phyloP scores from a whole-genome alignment of 2,797 vertebrate species.

The Pangasius mekongensis region DNA sequence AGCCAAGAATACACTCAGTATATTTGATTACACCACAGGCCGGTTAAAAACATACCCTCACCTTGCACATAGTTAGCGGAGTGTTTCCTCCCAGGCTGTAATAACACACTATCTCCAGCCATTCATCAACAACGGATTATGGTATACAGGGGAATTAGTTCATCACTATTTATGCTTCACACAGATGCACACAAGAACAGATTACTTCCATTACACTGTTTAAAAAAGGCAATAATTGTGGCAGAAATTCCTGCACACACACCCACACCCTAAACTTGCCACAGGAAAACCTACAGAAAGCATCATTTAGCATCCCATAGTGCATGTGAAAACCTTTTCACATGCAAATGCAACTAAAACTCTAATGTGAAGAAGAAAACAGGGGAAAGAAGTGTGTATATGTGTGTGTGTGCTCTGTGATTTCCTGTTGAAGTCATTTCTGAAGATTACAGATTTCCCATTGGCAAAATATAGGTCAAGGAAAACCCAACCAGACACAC shows the following conservation, averaged over 20 bases:
- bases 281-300: constrained; percentile 31
- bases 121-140: constrained; percentile 65
- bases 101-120: constrained; percentile 67
- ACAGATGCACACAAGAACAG: constrained; percentile 53
- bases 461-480: constrained; percentile 14
- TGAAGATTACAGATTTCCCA: constrained; percentile 11
- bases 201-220: constrained; percentile 39
- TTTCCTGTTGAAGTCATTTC: constrained; percentile 5
- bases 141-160: constrained; percentile 67
- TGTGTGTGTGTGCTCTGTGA: neutral
- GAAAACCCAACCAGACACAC: neutral
- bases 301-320: neutral
- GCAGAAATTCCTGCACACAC: neutral
- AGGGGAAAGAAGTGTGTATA: neutral
- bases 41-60: neutral
- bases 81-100: constrained; percentile 43
- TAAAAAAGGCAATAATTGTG: neutral
- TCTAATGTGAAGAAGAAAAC: neutral
- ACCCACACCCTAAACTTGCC: constrained; percentile 4
- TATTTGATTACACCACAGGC: neutral
- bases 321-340: neutral
- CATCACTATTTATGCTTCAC: constrained; percentile 65
- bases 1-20: neutral
- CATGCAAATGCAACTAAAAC: neutral
- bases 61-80: neutral